Base-by-base conservation (phyloP, 2,888 invertebrate genomes). In the Tricholauxania praeusta region DNA sequence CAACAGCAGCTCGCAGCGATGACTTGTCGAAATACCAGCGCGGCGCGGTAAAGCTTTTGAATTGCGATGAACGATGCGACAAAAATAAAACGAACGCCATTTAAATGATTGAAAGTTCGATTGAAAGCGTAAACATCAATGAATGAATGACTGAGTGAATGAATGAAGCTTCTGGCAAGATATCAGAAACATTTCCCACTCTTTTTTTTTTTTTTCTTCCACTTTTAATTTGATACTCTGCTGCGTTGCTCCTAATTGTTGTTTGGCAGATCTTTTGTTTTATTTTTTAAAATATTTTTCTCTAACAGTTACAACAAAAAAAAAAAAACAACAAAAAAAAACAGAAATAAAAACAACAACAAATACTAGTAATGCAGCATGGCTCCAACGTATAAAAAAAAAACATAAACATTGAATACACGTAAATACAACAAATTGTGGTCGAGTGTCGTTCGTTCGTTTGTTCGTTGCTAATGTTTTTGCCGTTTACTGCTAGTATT, bases 401-500 rank as follows among this genome's bases (percentile, higher is more conserved):
- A 39, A 39, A 39, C 39, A 39, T 39, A 5, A 12, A 39, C 66
- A 12, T 17, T 17, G 19, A 63, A 5, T 53, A 15, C 32, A 66
- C 52, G 32, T 5, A 66, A 32, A 28, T 52, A 28, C n/a, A 53
- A 51, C 32, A 52, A 65, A 65, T 17, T 59, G 39, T 63, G 28
- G 17, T 19, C 22, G 53, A 47, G 15, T 60, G 69, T 51, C 28
- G 28, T 28, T 28, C 28, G 28, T 28, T 51, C 28, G 28, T 28
- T 28, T 4, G 28, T 28, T 51, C 51, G 71, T 39, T 55, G 63
- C 53, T 39, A 32, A 52, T 49, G 48, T 51, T 22, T 52, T 17
- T 28, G 12, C 32, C 52, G 48, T 22, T 22, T 65, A 14, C 51
- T 53, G 39, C 28, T 12, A n/a, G n/a, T n/a, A 57, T 5, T 60